Base-by-base conservation (phyloP, 2,888 invertebrate genomes). In the Ochlodes sylvanus region DNA sequence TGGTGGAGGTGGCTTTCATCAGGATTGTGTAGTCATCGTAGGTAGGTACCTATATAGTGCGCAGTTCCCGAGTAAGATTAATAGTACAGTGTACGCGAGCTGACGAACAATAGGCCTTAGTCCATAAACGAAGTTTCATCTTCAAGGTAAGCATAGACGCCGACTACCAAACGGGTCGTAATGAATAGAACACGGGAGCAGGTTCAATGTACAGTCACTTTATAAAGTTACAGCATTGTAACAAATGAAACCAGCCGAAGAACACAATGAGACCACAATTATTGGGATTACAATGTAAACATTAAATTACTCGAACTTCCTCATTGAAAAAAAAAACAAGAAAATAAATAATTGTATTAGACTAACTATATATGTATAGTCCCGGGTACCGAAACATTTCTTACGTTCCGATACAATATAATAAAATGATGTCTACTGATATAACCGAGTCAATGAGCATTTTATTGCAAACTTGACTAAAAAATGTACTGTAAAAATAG, bases 111-210 rank as follows among this genome's bases (percentile, higher is more conserved):
- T 63, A 41, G 52, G 7, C 34, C 27, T 4, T 27, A 7, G 52
- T 54, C 62, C 52, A 54, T 63, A 63, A 63, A 52, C 50, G 62
- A 52, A 19, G 52, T 54, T 52, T 54, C 34, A 54, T 63, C 62
- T 63, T 63, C 62, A 54, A 63, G 52, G 62, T 54, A 32, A 50
- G 47, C 34, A 12, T 19, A 61, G 21, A 41, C 50, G 34, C 17
- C 47, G n/a, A n/a, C 6, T 41, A 3, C 62, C 41, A 52, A 63
- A 63, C 62, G 54, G 52, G 41, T 54, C 52, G 21, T 5, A 19
- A 19, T 38, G 17, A 47, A 60, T 47, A 52, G 34, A 17, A 9
- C 52, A 38, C 41, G n/a, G 50, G 62, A 21, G 17, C 34, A 1
- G 7, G 17, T 50, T 61, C 5, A 32, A 61, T 47, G 27, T 58